phyloP scores from a whole-genome alignment of 2,888 invertebrate species.

The Callyntrura sp. region DNA sequence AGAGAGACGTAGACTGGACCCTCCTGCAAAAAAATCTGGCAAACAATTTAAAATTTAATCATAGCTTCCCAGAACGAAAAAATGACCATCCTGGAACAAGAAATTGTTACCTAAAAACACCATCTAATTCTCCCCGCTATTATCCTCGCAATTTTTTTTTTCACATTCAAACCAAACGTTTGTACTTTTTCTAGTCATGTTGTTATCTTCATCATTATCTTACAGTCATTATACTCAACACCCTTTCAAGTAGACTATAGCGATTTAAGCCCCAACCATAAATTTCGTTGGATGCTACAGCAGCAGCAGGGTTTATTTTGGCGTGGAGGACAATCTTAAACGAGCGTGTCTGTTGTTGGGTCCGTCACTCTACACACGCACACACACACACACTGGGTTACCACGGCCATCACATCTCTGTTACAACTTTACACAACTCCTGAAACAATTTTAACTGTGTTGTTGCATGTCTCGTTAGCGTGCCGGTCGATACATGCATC shows the following conservation, averaged over 20 bases:
- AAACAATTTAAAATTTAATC: no score
- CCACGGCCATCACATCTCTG: neutral
- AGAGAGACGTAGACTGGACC: no score
- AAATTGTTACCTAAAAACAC: no score
- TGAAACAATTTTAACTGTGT: no score
- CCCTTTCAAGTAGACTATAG: neutral
- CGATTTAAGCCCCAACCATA: no score
- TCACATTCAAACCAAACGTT: neutral
- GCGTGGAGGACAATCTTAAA: neutral
- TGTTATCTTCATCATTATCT: neutral
- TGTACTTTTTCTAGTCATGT: neutral
- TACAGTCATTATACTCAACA: no score
- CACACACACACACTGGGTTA: neutral
- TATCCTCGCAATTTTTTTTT: neutral
- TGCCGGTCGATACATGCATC: neutral
- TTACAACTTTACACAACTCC: no score
- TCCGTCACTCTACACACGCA: neutral
- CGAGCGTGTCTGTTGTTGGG: conserved; percentile 19
- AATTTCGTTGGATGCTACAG: no score
- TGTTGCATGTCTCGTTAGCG: conserved; percentile 47
- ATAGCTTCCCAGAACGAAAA: no score
- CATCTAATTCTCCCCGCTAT: neutral
- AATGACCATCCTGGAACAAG: no score
- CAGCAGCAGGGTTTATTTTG: neutral
- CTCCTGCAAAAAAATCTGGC: no score